A percentile compares a stretch with the other conserved stretches of the same genome.
These are phyloP conservation scores for Polyodon spathula DNA, from an alignment of 2,113 vertebrate species.

Conservation along the genomic window DNA sequence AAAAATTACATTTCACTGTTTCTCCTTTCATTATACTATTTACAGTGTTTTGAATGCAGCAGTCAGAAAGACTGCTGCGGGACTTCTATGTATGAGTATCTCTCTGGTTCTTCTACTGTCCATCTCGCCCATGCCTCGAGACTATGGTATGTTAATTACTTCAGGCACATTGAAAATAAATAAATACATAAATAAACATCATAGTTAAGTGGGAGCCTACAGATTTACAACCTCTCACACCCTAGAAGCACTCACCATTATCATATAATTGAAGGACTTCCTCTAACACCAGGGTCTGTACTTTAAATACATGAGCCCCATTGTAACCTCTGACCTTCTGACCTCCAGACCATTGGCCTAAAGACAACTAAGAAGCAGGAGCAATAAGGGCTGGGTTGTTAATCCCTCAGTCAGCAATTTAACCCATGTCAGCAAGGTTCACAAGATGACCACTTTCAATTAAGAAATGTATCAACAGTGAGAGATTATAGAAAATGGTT, in stretches of 20 bases:
- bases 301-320: constrained; percentile 20
- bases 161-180: too few relatives aligned
- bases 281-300: constrained; percentile 14
- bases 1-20: too few relatives aligned
- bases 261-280: constrained; percentile 27
- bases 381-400: constrained; percentile 16
- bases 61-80: too few relatives aligned
- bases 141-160: too few relatives aligned
- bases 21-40: too few relatives aligned
- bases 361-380: constrained; percentile 17
- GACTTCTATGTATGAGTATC: too few relatives aligned
- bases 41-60: too few relatives aligned
- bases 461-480: background rate
- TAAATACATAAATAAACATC: background rate
- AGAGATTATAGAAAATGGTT: constrained; percentile 17
- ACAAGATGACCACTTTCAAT: constrained; percentile 15
- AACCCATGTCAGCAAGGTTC: constrained; percentile 15
- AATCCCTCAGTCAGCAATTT: constrained; percentile 24
- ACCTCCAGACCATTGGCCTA: constrained; percentile 20
- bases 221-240: constrained; percentile 17
- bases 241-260: constrained; percentile 25
- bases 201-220: background rate
- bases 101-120: too few relatives aligned
- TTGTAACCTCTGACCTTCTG: constrained; percentile 31
- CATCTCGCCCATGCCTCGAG: too few relatives aligned